Conservation (phyloP, 2,888 invertebrate genomes). For the Dyspetes luteomarginatus region DNA sequence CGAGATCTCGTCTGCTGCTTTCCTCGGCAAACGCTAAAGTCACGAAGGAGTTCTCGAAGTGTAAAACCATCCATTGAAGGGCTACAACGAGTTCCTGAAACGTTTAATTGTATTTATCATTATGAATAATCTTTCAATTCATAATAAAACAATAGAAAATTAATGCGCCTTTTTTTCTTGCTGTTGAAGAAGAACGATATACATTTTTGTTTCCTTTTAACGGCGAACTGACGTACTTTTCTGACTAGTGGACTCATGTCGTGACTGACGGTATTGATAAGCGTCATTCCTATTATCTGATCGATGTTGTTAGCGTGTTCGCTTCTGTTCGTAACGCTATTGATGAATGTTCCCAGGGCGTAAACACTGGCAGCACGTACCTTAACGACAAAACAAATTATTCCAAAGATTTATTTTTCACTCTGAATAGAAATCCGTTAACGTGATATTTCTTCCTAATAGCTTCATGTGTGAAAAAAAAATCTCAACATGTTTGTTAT, state of each 20-base stretch:
- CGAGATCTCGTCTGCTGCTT: slow-evolving; percentile 82
- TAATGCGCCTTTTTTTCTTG: background rate
- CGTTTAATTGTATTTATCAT: background rate
- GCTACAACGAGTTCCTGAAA: slow-evolving; percentile 92
- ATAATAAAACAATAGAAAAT: background rate
- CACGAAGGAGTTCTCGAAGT: slow-evolving; percentile 95
- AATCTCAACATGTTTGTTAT: too few relatives aligned
- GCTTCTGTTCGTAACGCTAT: slow-evolving; percentile 91
- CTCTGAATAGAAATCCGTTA: background rate
- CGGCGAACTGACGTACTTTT: slow-evolving; percentile 82
- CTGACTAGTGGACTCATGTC: slow-evolving; percentile 96
- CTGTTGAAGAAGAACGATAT: background rate
- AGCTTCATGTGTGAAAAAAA: too few relatives aligned
- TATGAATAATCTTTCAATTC: background rate
- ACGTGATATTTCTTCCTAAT: background rate
- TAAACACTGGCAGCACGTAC: slow-evolving; percentile 96
- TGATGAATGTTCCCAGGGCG: slow-evolving; percentile 97
- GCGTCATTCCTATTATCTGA: slow-evolving; percentile 94
- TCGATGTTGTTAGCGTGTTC: slow-evolving; percentile 98
- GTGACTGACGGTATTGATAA: slow-evolving; percentile 90
- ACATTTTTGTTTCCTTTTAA: background rate
- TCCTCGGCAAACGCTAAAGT: slow-evolving; percentile 88
- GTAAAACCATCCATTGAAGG: slow-evolving; percentile 92
- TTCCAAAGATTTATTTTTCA: slow-evolving; percentile 12
- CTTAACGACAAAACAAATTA: slow-evolving; percentile 80